Conservation (phyloP, 2,888 invertebrate genomes). For the Trichogramma dendrolimi region DNA sequence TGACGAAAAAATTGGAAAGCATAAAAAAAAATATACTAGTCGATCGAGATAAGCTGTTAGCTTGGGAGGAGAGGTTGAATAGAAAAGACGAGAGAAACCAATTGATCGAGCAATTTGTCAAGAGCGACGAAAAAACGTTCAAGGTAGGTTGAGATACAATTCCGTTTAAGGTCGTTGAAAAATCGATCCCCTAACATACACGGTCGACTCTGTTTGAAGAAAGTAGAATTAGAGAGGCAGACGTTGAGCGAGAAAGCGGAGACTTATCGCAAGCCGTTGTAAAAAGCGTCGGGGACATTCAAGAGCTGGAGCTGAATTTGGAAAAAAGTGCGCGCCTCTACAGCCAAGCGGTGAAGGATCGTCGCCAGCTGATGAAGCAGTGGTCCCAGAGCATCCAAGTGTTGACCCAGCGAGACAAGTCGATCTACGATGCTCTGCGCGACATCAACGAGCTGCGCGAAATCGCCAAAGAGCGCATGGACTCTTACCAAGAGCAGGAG, state of each 20-base stretch:
- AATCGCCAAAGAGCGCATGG: conserved; percentile 54
- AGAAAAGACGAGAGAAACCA: conserved; percentile 66
- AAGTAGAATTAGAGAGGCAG: conserved; percentile 58
- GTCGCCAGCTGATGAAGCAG: conserved; percentile 65
- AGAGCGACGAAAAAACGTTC: conserved; percentile 66
- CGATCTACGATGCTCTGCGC: conserved; percentile 57
- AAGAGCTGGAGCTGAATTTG: conserved; percentile 54
- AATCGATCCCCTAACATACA: background rate
- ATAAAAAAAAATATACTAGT: conserved; percentile 66
- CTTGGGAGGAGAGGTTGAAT: conserved; percentile 70
- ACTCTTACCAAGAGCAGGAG: conserved; percentile 59
- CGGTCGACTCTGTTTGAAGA: conserved; percentile 35
- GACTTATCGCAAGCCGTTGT: conserved; percentile 45
- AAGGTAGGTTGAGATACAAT: conserved; percentile 49
- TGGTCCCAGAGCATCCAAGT: conserved; percentile 71
- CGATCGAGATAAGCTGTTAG: conserved; percentile 64
- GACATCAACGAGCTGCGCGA: conserved; percentile 56
- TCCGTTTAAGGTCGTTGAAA: background rate
- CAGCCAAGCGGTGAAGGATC: conserved; percentile 61
- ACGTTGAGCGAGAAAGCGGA: conserved; percentile 54
- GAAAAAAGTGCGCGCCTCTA: conserved; percentile 55
- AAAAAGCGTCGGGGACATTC: conserved; percentile 18
- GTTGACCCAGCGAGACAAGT: conserved; percentile 65
- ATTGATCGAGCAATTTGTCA: conserved; percentile 68
- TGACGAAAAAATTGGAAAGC: conserved; percentile 61